Percentiles rank a stretch among this genome's conserved stretches.
These are phyloP conservation scores for Potamarius usumacintae DNA, from an alignment of 2,113 vertebrate species.

Conservation along the genomic window DNA sequence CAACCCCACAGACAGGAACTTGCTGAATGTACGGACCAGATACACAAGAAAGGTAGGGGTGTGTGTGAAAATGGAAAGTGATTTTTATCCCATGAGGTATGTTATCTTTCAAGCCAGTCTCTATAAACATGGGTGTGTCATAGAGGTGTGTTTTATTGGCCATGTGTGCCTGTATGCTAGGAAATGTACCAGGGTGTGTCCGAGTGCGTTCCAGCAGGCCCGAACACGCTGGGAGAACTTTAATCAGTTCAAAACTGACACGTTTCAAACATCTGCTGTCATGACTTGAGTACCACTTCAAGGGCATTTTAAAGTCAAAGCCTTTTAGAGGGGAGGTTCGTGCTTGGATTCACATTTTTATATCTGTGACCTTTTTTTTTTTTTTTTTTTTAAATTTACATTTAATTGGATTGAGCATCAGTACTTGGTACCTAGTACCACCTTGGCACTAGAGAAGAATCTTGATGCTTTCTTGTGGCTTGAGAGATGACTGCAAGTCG, in stretches of 20 bases:
- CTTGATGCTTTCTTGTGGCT: neutral
- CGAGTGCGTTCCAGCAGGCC: conserved; percentile 47
- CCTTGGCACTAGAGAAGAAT: too few species aligned
- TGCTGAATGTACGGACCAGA: conserved; percentile 56
- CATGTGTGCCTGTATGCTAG: conserved; percentile 20
- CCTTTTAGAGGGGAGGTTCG: too few species aligned
- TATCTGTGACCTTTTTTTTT: too few species aligned
- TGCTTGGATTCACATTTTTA: too few species aligned
- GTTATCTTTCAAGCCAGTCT: conserved; percentile 22
- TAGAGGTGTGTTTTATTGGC: neutral
- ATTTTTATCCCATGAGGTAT: conserved; percentile 11
- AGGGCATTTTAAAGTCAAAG: too few species aligned
- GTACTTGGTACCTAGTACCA: too few species aligned
- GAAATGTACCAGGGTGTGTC: conserved; percentile 43
- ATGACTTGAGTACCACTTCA: too few species aligned
- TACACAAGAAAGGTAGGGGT: conserved; percentile 68
- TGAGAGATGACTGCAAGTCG: too few species aligned
- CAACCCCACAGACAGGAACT: conserved; percentile 56
- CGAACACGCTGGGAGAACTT: conserved; percentile 42
- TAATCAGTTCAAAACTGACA: neutral
- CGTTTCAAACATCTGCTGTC: neutral
- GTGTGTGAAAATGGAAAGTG: conserved; percentile 24
- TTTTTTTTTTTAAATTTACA: too few species aligned
- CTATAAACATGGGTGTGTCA: conserved; percentile 54
- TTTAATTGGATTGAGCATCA: too few species aligned